Evolutionary conservation across 2,113 vertebrate genomes (phyloP).

Genomic region (Chionis minor): DNA sequence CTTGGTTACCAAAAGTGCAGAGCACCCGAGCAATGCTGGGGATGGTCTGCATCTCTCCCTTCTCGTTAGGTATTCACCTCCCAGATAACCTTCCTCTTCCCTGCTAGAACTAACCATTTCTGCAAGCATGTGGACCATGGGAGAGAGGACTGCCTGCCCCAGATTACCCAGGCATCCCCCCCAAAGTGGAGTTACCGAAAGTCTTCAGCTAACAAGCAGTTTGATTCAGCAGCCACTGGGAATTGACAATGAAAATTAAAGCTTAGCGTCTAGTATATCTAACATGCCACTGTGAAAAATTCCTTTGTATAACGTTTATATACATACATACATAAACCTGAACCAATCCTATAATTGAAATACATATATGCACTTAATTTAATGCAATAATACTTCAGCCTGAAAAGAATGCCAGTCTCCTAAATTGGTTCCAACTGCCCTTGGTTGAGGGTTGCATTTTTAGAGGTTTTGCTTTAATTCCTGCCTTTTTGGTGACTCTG

Average conservation of each 20-base stretch:
- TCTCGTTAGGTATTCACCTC: background rate
- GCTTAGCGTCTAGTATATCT: background rate
- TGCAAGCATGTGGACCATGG: rapidly evolving
- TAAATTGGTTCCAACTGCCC: conserved; percentile 26
- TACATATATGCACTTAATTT: background rate
- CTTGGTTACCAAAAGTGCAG: background rate
- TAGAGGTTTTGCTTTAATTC: background rate
- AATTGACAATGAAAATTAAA: background rate
- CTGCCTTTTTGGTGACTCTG: background rate
- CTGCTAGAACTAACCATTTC: rapidly evolving
- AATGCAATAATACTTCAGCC: background rate
- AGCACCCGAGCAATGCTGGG: background rate
- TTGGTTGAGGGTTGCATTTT: background rate
- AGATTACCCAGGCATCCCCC: background rate
- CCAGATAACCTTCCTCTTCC: background rate
- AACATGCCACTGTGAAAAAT: background rate
- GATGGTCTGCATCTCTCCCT: background rate
- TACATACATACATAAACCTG: background rate
- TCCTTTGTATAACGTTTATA: background rate
- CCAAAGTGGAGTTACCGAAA: background rate
- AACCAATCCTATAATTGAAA: background rate
- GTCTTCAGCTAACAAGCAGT: background rate
- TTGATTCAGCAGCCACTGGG: background rate
- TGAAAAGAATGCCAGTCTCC: background rate
- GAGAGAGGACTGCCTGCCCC: background rate